Percentiles rank a stretch among this genome's conserved stretches.
These are phyloP conservation scores for Cecidostiba fungosa DNA, from an alignment of 2,888 invertebrate species.

Conservation along the genomic window DNA sequence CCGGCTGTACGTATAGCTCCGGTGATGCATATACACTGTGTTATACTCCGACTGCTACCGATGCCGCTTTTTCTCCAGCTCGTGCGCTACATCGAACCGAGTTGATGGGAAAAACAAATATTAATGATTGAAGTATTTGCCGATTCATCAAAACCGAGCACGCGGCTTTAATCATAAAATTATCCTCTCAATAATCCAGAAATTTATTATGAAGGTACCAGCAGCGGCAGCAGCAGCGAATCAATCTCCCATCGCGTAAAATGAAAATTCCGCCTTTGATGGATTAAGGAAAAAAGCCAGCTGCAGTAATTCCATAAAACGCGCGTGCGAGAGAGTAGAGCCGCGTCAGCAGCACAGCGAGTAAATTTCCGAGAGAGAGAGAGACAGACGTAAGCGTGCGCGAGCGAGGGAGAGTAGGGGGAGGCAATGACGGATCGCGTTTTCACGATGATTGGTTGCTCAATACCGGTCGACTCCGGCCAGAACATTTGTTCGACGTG, in stretches of 20 bases:
- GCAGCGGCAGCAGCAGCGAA: constrained; percentile 14
- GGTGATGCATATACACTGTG: not conserved
- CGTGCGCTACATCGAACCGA: not conserved
- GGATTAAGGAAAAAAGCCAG: constrained; percentile 48
- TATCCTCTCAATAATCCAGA: constrained; percentile 13
- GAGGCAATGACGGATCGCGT: constrained; percentile 72
- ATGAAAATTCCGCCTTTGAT: constrained; percentile 43
- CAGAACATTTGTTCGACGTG: constrained; percentile 77
- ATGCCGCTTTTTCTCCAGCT: not conserved
- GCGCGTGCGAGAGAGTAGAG: constrained; percentile 1
- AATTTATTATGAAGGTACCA: constrained; percentile 8
- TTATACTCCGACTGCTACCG: not conserved
- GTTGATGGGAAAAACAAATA: not conserved
- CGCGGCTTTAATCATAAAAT: not conserved
- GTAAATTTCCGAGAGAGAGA: constrained; percentile 10
- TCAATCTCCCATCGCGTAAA: constrained; percentile 39
- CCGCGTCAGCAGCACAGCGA: not conserved
- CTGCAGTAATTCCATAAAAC: constrained; percentile 25
- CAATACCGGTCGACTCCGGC: constrained; percentile 70
- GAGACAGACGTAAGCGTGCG: not conserved
- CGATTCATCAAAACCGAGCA: not conserved
- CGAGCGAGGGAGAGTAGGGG: not conserved
- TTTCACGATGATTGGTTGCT: constrained; percentile 75
- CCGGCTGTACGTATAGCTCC: not conserved
- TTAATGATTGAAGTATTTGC: not conserved